Evolutionary conservation across 2,888 invertebrate genomes (phyloP), one percentile per base, ranked within the genome.

Genomic region (Oscheius sp.): DNA sequence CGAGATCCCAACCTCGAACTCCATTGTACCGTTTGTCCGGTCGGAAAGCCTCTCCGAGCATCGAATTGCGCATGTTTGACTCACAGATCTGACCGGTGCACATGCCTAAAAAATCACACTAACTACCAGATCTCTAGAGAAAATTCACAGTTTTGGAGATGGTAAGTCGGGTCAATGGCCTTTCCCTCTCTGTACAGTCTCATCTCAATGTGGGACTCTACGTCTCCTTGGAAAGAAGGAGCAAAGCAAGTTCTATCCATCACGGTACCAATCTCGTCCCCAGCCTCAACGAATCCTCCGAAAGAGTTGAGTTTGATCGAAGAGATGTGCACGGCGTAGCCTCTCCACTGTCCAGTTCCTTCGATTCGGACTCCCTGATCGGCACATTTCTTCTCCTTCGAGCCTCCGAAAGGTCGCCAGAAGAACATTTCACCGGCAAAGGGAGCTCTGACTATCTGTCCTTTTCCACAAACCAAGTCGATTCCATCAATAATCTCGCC

Each of bases 31-130:
- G 86, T 86, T 78, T 81, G 74, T 89, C 87, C 35, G 81, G 73
- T 58, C 84, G 85, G 78, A 89, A 89, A 2, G 87, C 82, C 9
- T 77, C 77, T 32, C 87, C 88, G 13, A 87, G 71, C 21, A 89
- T 77, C 1, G 73, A 48, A 72, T 89, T 89, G 37, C 78, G 76
- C 13, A 72, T 65, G 73, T 89, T 89, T 2, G 88, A 87, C 70
- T 89, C 87, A 75, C 89, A 89, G 21, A 89, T 86, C 71, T 88
- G 88, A 7, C 89, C 89, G 9, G 88, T 89, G 79, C 89, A 89
- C 86, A 88, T 87, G 75, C 88, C 88, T 88, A 65, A 76, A 57
- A 21, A 21, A 21, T 21, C 21, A 21, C 21, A 21, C 21, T 21
- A 21, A 21, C 29, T n/a, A 32, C 29, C 29, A 21, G 21, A 33